phyloP scores from a whole-genome alignment of 2,797 vertebrate species.

The Anniella stebbinsi region DNA sequence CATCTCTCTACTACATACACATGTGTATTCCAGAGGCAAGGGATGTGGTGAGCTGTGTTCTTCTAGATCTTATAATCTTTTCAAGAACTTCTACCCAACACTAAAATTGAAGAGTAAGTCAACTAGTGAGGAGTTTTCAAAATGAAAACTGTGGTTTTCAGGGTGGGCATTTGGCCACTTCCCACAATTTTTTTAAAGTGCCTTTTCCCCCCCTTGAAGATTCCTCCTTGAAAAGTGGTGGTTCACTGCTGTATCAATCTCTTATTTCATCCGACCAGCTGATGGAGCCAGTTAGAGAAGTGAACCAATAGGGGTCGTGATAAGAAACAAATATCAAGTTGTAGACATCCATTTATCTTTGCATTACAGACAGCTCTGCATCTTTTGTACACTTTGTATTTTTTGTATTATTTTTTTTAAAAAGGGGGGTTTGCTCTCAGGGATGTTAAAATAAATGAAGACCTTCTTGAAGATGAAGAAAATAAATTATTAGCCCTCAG shows the following conservation, averaged over 20 bases:
- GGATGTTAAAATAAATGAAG: conserved; percentile 76
- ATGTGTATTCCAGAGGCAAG: not conserved
- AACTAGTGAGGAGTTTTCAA: not conserved
- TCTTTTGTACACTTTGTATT: not conserved
- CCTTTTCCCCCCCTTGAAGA: not conserved
- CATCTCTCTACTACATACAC: not conserved
- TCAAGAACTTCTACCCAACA: not conserved
- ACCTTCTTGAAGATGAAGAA: conserved; percentile 71
- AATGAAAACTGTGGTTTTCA: not conserved
- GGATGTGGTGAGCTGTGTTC: too few species aligned
- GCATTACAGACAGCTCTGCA: conserved; percentile 25
- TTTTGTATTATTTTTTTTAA: not conserved
- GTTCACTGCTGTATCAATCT: not conserved
- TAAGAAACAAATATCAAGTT: not conserved
- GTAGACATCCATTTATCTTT: conserved; percentile 36
- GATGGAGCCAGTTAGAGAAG: not conserved
- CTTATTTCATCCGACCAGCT: not conserved
- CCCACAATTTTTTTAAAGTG: not conserved
- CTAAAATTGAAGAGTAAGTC: not conserved
- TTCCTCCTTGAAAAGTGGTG: not conserved
- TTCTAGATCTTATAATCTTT: not conserved
- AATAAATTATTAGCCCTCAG: conserved; percentile 77
- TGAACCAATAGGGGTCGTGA: not conserved
- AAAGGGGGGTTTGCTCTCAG: conserved; percentile 60
- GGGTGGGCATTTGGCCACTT: not conserved